Evolutionary conservation across 2,113 vertebrate species (phyloP).

Genomic region (Vulpes ferrilata): DNA sequence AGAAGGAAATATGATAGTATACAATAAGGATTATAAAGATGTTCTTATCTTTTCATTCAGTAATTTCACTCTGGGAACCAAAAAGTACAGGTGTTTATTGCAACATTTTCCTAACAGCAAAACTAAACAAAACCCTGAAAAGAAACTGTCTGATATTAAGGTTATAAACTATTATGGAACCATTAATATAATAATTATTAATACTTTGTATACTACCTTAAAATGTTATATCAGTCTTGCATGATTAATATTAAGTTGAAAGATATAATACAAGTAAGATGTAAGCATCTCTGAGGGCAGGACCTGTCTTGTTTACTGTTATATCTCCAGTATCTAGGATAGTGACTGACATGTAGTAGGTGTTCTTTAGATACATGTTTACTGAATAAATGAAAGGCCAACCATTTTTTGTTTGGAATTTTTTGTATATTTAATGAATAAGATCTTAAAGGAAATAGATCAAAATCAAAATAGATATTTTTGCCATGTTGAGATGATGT

Average conservation of each 20-base stretch:
- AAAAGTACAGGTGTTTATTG: neutral
- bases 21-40: neutral
- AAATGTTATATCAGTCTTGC: neutral
- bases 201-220: neutral
- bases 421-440: constrained; percentile 54
- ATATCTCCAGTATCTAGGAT: neutral
- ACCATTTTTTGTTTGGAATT: constrained; percentile 43
- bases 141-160: constrained; percentile 32
- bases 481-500: constrained; percentile 15
- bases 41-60: constrained; percentile 35
- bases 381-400: constrained; percentile 20
- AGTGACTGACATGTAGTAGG: neutral
- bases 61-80: neutral
- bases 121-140: constrained; percentile 10
- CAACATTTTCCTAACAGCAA: constrained; percentile 13
- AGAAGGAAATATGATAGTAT: neutral
- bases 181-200: constrained; percentile 7
- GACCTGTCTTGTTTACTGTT: neutral
- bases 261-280: neutral
- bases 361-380: constrained; percentile 5
- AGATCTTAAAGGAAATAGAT: constrained; percentile 45
- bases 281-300: neutral
- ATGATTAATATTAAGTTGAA: constrained; percentile 43
- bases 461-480: constrained; percentile 50
- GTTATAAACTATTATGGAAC: neutral